These are phyloP conservation scores for Micrastur ruficollis DNA, from an alignment of 2,797 vertebrate species.

Conservation along the genomic window DNA sequence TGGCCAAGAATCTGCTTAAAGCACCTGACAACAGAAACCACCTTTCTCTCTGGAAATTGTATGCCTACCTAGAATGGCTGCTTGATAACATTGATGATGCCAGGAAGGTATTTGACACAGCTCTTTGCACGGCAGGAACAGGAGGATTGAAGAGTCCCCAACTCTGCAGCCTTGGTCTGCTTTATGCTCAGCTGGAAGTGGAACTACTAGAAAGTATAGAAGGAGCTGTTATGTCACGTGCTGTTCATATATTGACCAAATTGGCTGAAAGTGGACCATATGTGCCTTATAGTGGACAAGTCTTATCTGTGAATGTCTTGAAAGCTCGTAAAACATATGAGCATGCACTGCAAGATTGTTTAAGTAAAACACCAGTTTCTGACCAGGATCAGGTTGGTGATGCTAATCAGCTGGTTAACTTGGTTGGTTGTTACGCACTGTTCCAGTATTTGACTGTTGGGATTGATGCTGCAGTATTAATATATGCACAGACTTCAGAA, in stretches of 20 bases:
- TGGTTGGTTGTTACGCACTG: conserved; percentile 86
- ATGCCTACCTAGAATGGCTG: conserved; percentile 91
- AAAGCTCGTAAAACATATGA: conserved; percentile 90
- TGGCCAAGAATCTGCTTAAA: conserved; percentile 93
- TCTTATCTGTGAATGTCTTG: conserved; percentile 79
- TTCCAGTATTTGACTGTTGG: conserved; percentile 93
- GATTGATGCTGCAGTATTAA: conserved; percentile 78
- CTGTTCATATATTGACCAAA: conserved; percentile 81
- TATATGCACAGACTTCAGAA: conserved; percentile 76
- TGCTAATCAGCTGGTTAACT: conserved; percentile 28
- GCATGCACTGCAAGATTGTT: conserved; percentile 69
- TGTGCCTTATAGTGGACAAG: conserved; percentile 69
- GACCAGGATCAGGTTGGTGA: background rate
- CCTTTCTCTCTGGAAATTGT: conserved; percentile 88
- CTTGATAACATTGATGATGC: conserved; percentile 89
- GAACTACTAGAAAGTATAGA: conserved; percentile 58
- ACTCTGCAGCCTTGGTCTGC: conserved; percentile 85
- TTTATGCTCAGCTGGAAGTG: conserved; percentile 89
- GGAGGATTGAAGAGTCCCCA: conserved; percentile 73
- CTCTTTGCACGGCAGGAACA: conserved; percentile 72
- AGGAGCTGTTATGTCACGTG: conserved; percentile 66
- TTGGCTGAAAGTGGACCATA: conserved; percentile 78
- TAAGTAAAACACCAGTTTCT: conserved; percentile 49
- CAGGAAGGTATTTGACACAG: conserved; percentile 89
- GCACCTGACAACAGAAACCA: conserved; percentile 86